Evolutionary conservation across 2,797 vertebrate species (phyloP).

Genomic region (Atherinosoma microstoma): DNA sequence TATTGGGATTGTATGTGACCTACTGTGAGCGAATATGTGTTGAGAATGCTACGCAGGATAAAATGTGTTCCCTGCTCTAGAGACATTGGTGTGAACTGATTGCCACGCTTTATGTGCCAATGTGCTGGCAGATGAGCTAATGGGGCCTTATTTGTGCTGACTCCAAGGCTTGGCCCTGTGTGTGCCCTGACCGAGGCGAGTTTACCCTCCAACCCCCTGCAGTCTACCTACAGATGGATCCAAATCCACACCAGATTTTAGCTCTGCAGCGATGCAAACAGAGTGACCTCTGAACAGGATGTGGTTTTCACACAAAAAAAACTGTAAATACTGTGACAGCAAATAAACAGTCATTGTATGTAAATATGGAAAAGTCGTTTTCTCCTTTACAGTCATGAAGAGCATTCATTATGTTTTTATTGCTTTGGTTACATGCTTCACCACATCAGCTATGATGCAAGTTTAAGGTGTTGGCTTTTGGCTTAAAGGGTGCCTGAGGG

Average conservation of each 20-base stretch:
- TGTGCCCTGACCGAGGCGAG: conserved; percentile 44
- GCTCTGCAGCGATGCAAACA: conserved; percentile 50
- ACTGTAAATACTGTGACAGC: conserved; percentile 1
- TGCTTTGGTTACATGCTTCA: conserved; percentile 10
- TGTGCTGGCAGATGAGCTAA: conserved; percentile 63
- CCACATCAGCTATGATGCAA: neutral
- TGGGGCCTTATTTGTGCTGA: conserved; percentile 79
- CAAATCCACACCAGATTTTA: conserved; percentile 65
- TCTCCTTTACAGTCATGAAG: neutral
- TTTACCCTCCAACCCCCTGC: conserved; percentile 71
- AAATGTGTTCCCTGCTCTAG: conserved; percentile 29
- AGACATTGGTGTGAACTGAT: conserved; percentile 47
- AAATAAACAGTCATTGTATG: neutral
- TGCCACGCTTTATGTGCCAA: conserved; percentile 51
- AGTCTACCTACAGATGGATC: conserved; percentile 71
- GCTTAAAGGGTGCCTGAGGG: conserved; percentile 38
- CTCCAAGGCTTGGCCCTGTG: conserved; percentile 65
- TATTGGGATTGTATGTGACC: conserved; percentile 26
- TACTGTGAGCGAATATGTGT: conserved; percentile 2
- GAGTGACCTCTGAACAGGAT: conserved; percentile 53
- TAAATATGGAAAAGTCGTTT: neutral
- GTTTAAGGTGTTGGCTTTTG: conserved; percentile 32
- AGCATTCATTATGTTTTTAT: neutral
- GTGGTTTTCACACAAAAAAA: conserved; percentile 28
- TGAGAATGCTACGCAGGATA: conserved; percentile 30